Base-by-base conservation (phyloP, 2,113 vertebrate genomes). In the Felis chaus region DNA sequence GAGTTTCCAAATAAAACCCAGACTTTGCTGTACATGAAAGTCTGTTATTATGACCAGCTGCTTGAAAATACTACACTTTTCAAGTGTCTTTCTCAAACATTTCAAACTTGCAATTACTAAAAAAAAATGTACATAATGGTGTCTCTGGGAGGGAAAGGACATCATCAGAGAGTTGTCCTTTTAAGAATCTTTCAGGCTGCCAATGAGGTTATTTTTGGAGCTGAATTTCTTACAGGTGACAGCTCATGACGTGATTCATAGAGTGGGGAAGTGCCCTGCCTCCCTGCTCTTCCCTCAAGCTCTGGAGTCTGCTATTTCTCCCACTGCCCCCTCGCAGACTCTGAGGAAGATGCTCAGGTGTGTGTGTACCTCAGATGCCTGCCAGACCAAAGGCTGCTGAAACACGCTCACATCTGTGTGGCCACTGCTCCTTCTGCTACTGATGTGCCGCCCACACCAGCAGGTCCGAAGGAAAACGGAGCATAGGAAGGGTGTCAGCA, bases 21-120 rank as follows among this genome's bases (percentile, higher is more conserved):
- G 68, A 65, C 9, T 81, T 89, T 69, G 36, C 69, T 80, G 7
- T 61, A 11, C 3, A 1, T 14, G 31, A 10, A 41, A 79, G 79
- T 91, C 41, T 50, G 8, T 89, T 66, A 19, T 68, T 89, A 25
- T 13, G 41, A 89, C 29, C 15, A n/a, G 45, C n/a, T 84, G 36
- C 85, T 90, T 76, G 27, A 45, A 93, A 93, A 76, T 41, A 92
- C 55, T 8, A 66, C 13, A 78, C 2, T 76, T 92, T 89, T 80
- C n/a, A 73, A 53, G 45, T 39, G 21, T 74, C 27, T 93, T 80
- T 87, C 19, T 7, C 31, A 23, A 79, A 66, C 1, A 45, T 23
- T 66, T 86, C 36, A 36, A 50, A 73, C 65, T 74, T n/a, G 11
- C 48, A 89, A 71, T 95, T 78, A 74, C 39, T 91, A n/a, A 48